Base-by-base conservation (phyloP, 2,797 vertebrate genomes). In the Picus viridis region DNA sequence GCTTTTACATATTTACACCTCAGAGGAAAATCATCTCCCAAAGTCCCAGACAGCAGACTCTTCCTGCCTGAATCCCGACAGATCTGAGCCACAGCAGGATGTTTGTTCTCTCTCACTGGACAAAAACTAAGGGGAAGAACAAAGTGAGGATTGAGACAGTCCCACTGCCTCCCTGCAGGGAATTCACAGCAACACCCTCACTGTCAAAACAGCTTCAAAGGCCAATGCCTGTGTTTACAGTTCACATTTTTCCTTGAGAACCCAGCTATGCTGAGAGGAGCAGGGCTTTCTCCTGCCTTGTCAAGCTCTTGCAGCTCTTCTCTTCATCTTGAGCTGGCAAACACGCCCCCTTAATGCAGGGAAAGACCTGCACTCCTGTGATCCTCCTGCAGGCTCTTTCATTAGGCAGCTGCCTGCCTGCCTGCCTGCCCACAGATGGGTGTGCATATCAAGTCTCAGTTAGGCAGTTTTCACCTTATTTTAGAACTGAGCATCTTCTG, bases 401-500 rank as follows among this genome's bases (percentile, higher is more conserved):
- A 12, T 20, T 12, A 26, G 32, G 8, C 4, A 45, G 34, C 63
- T 57, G 34, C 32, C 43, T 62, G n/a, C 32, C 43, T 13, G 19
- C 9, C 2, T 12, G 20, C 45, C 27, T n/a, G n/a, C n/a, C n/a
- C 58, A n/a, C 51, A 32, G 4, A 10, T 12, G 16, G 2, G 10
- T 13, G 7, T 3, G 23, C 12, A 3, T 10, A 62, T 7, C 47
- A 18, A 3, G 47, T 16, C 65, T 53, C 53, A 18, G 0, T 12
- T 5, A 16, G 12, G 12, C 7, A 49, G n/a, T 29, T 57, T 65
- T 2, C 15, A 58, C 5, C 18, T 20, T 47, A 0, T 29, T 58
- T 56, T 16, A 53, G 26, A 68, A 17, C 49, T 0, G 1, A 80
- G 23, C 20, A 53, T 12, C 30, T 73, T 84, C 79, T 71, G 7